phyloP scores from a whole-genome alignment of 2,797 vertebrate species.

The Scolopax bukidnonensis region DNA sequence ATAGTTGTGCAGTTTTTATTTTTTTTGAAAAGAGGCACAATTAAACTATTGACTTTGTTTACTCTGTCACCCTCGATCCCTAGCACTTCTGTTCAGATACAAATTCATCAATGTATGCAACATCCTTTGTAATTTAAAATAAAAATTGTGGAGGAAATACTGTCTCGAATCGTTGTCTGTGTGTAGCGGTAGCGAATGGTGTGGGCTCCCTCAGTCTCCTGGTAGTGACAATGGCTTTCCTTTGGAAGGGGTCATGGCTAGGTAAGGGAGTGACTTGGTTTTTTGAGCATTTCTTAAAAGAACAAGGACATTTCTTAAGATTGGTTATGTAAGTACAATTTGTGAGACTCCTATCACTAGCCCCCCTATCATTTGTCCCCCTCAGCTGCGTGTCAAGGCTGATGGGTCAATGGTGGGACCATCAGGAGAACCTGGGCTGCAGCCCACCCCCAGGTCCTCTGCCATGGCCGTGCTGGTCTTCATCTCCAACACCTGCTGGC shows the following conservation, averaged over 20 bases:
- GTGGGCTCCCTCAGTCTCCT: accelerated
- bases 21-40: slow-evolving; percentile 84
- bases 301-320: too few species aligned
- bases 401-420: not conserved
- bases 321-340: too few species aligned
- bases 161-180: not conserved
- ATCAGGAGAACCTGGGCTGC: not conserved
- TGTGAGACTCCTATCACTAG: too few species aligned
- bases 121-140: slow-evolving; percentile 87
- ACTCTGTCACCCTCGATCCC: slow-evolving; percentile 78
- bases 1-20: slow-evolving; percentile 88
- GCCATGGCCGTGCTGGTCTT: accelerated
- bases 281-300: too few species aligned
- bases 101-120: slow-evolving; percentile 84
- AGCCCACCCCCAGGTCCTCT: not conserved
- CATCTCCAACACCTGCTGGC: accelerated
- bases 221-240: not conserved
- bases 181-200: not conserved
- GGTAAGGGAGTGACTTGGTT: not conserved
- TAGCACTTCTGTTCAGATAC: slow-evolving; percentile 81
- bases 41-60: slow-evolving; percentile 78
- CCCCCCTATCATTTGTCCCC: too few species aligned
- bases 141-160: slow-evolving; percentile 77
- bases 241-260: accelerated
- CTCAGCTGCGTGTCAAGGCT: not conserved